Evolutionary conservation across 2,888 invertebrate genomes (phyloP).

Genomic region (Drosophila diplacantha): DNA sequence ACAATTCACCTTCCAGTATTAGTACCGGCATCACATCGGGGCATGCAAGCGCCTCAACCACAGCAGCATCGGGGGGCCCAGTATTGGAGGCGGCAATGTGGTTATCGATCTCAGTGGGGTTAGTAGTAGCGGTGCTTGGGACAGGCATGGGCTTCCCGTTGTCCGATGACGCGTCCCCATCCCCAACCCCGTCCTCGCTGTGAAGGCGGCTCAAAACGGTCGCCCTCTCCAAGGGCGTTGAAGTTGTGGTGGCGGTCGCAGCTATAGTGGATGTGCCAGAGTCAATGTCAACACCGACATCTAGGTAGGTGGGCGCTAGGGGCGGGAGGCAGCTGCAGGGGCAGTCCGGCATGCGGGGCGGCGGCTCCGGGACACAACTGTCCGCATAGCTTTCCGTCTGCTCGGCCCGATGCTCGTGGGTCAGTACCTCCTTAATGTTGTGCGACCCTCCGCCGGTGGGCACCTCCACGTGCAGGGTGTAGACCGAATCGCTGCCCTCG

Average conservation of each 20-base stretch:
- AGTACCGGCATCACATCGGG: slow-evolving; percentile 86
- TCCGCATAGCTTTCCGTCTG: slow-evolving; percentile 23
- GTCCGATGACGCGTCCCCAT: slow-evolving; percentile 8
- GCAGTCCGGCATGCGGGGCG: slow-evolving; percentile 77
- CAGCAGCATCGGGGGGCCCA: slow-evolving; percentile 15
- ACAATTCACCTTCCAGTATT: slow-evolving; percentile 89
- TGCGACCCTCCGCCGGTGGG: slow-evolving; percentile 80
- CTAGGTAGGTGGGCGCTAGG: slow-evolving; percentile 18
- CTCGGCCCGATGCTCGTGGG: slow-evolving; percentile 54
- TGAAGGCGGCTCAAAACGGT: slow-evolving; percentile 26
- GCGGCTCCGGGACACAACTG: slow-evolving; percentile 74
- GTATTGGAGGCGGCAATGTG: slow-evolving; percentile 38
- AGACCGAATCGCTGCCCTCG: slow-evolving; percentile 81
- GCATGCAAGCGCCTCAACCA: slow-evolving; percentile 78
- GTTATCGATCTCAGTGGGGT: slow-evolving; percentile 42
- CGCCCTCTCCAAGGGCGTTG: slow-evolving; percentile 28
- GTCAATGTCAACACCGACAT: slow-evolving; percentile 43
- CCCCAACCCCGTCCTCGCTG: slow-evolving; percentile 11
- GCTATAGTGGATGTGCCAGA: slow-evolving; percentile 6
- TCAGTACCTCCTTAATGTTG: slow-evolving; percentile 65
- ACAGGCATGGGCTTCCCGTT: slow-evolving; percentile 1
- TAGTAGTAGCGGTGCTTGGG: slow-evolving; percentile 35
- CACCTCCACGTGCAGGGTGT: slow-evolving; percentile 88
- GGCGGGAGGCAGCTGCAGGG: slow-evolving; percentile 70
- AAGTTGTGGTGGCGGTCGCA: slow-evolving; percentile 1